Evolutionary conservation across 2,113 vertebrate genomes (phyloP).

Genomic region (Catharus fuscescens): DNA sequence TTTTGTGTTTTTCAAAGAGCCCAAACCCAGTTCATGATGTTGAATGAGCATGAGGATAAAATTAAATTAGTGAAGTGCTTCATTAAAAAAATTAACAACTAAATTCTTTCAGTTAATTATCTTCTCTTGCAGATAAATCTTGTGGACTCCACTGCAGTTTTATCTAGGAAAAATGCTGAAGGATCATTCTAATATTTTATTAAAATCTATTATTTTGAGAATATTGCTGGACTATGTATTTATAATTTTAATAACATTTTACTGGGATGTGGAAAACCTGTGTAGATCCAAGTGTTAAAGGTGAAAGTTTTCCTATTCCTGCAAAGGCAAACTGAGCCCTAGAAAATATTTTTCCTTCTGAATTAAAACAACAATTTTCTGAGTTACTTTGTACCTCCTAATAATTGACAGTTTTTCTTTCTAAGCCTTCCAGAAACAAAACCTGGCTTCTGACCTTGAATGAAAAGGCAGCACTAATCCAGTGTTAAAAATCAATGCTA

Average conservation of each 20-base stretch:
- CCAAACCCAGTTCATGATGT: accelerated
- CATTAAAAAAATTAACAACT: not conserved
- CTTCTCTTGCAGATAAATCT: not conserved
- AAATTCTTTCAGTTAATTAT: not conserved
- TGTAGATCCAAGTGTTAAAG: accelerated
- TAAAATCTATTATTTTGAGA: not conserved
- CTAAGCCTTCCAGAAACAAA: conserved; percentile 4
- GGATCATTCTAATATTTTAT: not conserved
- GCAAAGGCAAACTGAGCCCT: not conserved
- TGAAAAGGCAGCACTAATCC: not conserved
- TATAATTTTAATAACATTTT: not conserved
- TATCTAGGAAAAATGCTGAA: not conserved
- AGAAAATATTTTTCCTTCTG: not conserved
- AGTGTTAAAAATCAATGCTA: not conserved
- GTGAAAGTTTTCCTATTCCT: not conserved
- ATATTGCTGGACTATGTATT: accelerated
- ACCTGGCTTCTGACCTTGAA: not conserved
- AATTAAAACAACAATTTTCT: not conserved
- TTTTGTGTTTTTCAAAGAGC: not conserved
- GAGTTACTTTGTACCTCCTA: not conserved
- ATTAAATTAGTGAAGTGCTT: not conserved
- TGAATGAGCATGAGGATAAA: not conserved
- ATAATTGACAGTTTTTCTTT: conserved; percentile 12
- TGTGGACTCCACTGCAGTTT: not conserved
- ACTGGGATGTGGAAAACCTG: not conserved